A percentile compares a stretch with the other conserved stretches of the same genome.
phyloP scores from a whole-genome alignment of 2,113 vertebrate species.

The Muntiacus muntjak region DNA sequence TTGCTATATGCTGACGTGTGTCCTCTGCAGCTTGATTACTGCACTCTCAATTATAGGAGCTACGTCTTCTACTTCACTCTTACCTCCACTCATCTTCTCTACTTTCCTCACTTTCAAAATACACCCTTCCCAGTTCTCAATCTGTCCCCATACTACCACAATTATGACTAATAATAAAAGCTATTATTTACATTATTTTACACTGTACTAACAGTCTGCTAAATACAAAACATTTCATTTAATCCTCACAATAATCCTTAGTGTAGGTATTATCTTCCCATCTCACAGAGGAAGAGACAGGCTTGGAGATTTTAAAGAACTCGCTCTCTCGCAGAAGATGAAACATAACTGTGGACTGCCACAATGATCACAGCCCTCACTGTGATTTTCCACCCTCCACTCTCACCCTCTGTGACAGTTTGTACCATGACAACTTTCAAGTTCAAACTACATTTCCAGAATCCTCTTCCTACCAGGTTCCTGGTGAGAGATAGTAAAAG shows the following conservation, averaged over 20 bases:
- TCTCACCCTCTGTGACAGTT: background rate
- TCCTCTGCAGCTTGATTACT: background rate
- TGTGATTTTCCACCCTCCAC: background rate
- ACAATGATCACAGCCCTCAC: background rate
- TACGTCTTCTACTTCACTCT: background rate
- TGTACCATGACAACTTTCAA: background rate
- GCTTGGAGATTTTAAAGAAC: background rate
- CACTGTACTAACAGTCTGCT: background rate
- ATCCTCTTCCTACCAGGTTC: background rate
- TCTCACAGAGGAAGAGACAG: background rate
- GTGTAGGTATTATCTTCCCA: background rate
- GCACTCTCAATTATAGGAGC: background rate
- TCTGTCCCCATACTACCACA: background rate
- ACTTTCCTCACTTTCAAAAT: background rate
- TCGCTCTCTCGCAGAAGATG: background rate
- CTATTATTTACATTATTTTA: background rate
- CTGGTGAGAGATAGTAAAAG: background rate
- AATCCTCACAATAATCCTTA: background rate
- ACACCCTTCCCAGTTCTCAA: background rate
- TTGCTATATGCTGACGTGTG: background rate
- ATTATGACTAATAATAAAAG: background rate
- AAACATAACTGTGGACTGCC: background rate
- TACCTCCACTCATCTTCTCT: background rate
- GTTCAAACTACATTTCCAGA: constrained; percentile 20
- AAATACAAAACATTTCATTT: background rate